Evolutionary conservation across 2,113 vertebrate genomes (phyloP).

Genomic region (Hyaena hyaena): DNA sequence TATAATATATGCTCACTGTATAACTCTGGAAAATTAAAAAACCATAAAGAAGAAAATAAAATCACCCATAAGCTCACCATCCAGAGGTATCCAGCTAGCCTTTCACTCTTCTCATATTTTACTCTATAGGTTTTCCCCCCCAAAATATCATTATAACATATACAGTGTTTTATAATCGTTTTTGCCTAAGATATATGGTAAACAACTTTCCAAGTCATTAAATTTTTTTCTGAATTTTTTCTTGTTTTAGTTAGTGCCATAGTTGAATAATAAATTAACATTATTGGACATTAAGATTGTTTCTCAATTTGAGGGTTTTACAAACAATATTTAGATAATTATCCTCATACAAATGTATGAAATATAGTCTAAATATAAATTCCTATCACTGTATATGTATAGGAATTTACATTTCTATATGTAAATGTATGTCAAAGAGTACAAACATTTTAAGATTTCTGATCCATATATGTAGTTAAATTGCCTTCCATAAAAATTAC

Average conservation of each 20-base stretch:
- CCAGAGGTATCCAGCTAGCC: background rate
- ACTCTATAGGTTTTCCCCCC: background rate
- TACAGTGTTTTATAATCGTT: background rate
- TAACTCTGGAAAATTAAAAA: background rate
- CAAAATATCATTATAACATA: background rate
- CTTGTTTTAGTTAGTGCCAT: background rate
- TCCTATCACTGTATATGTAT: background rate
- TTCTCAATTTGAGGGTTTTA: constrained; percentile 5
- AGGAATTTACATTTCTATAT: no score
- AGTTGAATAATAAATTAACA: constrained; percentile 9
- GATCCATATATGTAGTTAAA: background rate
- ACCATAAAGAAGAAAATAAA: background rate
- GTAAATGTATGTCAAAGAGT: background rate
- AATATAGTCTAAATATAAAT: constrained; percentile 26
- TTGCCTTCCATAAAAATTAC: background rate
- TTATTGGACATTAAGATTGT: background rate
- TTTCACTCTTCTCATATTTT: background rate
- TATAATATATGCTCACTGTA: background rate
- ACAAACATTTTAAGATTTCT: constrained; percentile 16
- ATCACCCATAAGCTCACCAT: background rate
- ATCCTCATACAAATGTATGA: background rate
- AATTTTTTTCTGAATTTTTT: background rate
- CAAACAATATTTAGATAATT: constrained; percentile 15
- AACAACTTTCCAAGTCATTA: background rate
- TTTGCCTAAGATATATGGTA: background rate